These are phyloP conservation scores for Tyrannus savana DNA, from an alignment of 2,113 vertebrate genomes.

Conservation along the genomic window DNA sequence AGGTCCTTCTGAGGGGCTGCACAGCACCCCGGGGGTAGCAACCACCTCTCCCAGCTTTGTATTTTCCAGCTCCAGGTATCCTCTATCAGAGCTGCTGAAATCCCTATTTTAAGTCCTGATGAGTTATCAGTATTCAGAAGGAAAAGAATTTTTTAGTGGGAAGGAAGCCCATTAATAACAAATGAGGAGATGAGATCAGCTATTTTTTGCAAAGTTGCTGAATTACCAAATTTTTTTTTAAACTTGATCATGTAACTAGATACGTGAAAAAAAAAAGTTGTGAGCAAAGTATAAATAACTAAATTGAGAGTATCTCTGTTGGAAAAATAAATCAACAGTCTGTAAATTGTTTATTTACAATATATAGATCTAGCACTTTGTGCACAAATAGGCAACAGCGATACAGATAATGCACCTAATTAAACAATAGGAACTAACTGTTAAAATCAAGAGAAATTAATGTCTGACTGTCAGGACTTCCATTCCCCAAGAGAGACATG, in stretches of 20 bases:
- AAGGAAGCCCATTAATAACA: not conserved
- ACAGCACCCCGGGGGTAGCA: not conserved
- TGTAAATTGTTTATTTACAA: not conserved
- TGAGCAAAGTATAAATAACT: not conserved
- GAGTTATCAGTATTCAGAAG: not conserved
- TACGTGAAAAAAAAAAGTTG: not conserved
- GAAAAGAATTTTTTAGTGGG: not conserved
- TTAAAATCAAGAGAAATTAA: not conserved
- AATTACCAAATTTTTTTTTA: not conserved
- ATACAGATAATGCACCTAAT: not conserved
- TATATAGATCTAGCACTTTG: not conserved
- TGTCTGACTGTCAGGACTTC: not conserved
- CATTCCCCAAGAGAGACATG: accelerated
- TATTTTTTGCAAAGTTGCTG: not conserved
- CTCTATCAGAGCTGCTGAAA: not conserved
- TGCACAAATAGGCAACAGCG: not conserved
- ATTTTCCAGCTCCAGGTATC: not conserved
- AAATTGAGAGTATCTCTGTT: not conserved
- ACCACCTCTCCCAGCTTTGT: not conserved
- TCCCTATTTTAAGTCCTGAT: not conserved
- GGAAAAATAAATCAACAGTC: not conserved
- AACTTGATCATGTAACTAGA: not conserved
- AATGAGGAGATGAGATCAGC: not conserved
- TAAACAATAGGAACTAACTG: not conserved
- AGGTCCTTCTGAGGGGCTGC: not conserved